Evolutionary conservation across 1,140 invertebrate genomes (phyloP).

Genomic region (Pristionchus pacificus): DNA sequence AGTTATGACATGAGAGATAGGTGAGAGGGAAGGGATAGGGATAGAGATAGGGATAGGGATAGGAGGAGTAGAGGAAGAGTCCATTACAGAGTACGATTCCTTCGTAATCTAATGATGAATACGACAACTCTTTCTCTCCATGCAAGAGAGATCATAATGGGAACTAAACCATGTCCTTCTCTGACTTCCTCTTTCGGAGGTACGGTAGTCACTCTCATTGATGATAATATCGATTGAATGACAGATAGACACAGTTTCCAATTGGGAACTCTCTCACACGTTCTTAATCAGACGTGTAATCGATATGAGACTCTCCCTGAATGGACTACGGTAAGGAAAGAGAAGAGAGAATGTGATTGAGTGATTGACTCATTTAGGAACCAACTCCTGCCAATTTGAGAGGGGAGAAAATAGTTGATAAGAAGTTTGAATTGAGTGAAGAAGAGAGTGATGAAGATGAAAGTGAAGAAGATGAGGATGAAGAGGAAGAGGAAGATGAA

Average conservation of each 20-base stretch:
- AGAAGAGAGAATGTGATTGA: constrained; percentile 70
- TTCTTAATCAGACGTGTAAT: constrained; percentile 75
- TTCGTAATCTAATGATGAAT: constrained; percentile 44
- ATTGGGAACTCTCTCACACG: constrained; percentile 89
- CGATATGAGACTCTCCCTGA: constrained; percentile 83
- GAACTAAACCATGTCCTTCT: constrained; percentile 84
- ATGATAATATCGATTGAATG: constrained; percentile 26
- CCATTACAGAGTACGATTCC: constrained; percentile 43
- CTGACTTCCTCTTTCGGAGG: constrained; percentile 63
- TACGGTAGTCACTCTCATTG: background rate
- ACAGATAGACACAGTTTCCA: constrained; percentile 79
- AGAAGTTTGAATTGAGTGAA: constrained; percentile 43
- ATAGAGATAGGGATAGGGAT: too few species aligned
- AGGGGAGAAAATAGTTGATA: constrained; percentile 48
- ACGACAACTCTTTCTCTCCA: constrained; percentile 17
- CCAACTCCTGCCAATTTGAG: constrained; percentile 21
- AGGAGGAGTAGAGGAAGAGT: too few species aligned
- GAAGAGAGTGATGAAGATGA: constrained; percentile 43
- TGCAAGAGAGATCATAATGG: constrained; percentile 72
- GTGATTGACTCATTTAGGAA: constrained; percentile 49
- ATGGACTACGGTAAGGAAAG: constrained; percentile 77
- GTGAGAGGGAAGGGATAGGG: too few species aligned
- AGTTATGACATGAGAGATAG: constrained; percentile 96
- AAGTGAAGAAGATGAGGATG: constrained; percentile 45
- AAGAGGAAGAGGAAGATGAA: constrained; percentile 56